phyloP scores from a whole-genome alignment of 2,888 invertebrate species.

The Watsonalla cultraria region DNA sequence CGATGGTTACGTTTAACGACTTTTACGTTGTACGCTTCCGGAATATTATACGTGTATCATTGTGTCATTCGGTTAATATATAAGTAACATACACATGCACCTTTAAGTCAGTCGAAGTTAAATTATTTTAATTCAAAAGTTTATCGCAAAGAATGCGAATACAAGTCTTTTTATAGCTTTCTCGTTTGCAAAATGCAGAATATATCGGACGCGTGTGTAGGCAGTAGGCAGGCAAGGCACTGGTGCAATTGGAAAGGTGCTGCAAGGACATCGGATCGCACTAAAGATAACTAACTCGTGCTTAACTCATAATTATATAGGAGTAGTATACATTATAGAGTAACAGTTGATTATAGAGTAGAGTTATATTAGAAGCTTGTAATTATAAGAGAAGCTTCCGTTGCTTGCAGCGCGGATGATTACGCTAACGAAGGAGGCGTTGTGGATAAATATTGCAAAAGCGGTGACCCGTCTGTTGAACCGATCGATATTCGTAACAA shows the following conservation, averaged over 20 bases:
- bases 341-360: no score
- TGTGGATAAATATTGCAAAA: constrained; percentile 53
- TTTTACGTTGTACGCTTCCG: constrained; percentile 21
- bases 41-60: constrained; percentile 7
- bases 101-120: no score
- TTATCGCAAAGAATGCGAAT: constrained; percentile 33
- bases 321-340: constrained; percentile 22
- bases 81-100: no score
- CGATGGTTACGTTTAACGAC: constrained; percentile 11
- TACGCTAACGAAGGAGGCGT: constrained; percentile 34
- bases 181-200: constrained; percentile 21
- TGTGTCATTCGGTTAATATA: constrained; percentile 4
- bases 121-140: not conserved
- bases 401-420: constrained; percentile 45
- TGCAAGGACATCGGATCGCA: constrained; percentile 23
- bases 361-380: constrained; percentile 15
- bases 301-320: constrained; percentile 24
- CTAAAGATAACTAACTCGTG: constrained; percentile 18
- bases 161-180: constrained; percentile 30
- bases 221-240: constrained; percentile 4
- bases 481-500: constrained; percentile 35
- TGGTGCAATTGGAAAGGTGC: constrained; percentile 25
- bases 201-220: constrained; percentile 13
- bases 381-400: constrained; percentile 48
- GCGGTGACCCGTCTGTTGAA: constrained; percentile 30